phyloP scores from a whole-genome alignment of 92 coral and sea anemone species.

The Palythoa grandiflora region DNA sequence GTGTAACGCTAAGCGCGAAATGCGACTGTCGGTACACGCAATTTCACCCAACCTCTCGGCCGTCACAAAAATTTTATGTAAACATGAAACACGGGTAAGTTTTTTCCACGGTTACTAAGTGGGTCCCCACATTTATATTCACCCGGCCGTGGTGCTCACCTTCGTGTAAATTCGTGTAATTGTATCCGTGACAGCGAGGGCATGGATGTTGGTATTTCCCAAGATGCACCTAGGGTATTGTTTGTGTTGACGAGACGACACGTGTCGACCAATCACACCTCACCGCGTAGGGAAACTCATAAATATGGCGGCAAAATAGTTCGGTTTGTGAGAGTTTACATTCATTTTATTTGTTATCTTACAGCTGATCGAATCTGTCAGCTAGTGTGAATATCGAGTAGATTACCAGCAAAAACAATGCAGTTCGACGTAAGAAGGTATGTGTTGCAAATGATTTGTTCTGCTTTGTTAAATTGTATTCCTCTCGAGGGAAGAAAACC shows the following conservation, averaged over 20 bases:
- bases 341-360: not conserved
- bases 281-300: conserved; percentile 65
- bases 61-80: too few relatives aligned
- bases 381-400: not conserved
- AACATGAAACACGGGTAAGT: too few relatives aligned
- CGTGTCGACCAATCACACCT: conserved; percentile 55
- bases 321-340: not conserved
- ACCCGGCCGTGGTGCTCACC: too few relatives aligned
- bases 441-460: not conserved
- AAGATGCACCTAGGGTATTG: conserved; percentile 21
- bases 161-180: not conserved
- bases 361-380: not conserved
- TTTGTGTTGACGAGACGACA: not conserved
- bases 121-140: not conserved
- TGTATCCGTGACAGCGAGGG: conserved; percentile 8
- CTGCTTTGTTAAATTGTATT: not conserved
- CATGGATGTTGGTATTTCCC: not conserved
- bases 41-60: too few relatives aligned
- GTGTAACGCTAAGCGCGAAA: too few relatives aligned
- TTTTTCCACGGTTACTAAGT: too few relatives aligned
- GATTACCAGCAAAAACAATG: conserved; percentile 5
- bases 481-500: not conserved
- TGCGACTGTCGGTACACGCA: too few relatives aligned
- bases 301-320: conserved; percentile 67
- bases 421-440: conserved; percentile 51